Conservation (phyloP, 2,888 invertebrate species). For the Acronicta psi region DNA sequence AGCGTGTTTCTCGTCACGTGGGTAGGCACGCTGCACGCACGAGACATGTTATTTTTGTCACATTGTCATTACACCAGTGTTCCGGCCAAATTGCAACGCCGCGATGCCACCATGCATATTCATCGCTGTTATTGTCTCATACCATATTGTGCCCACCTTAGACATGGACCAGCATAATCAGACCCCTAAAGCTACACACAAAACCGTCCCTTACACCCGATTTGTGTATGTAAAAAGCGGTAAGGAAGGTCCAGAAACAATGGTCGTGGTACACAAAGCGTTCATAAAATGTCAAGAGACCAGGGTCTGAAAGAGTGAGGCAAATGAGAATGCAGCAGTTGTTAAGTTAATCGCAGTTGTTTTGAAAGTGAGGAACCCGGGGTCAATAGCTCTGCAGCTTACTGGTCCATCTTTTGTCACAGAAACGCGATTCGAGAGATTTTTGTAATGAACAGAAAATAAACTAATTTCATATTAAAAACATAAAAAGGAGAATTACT, state of each 20-base stretch:
- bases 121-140: slow-evolving; percentile 82
- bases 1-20: slow-evolving; percentile 25
- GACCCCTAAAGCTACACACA: slow-evolving; percentile 53
- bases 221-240: slow-evolving; percentile 5
- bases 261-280: slow-evolving; percentile 71
- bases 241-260: slow-evolving; percentile 50
- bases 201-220: slow-evolving; percentile 2
- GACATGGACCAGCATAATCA: slow-evolving; percentile 58
- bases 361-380: slow-evolving; percentile 22
- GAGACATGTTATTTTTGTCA: slow-evolving; percentile 82
- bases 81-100: slow-evolving; percentile 83
- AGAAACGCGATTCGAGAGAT: too few species aligned
- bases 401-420: not conserved
- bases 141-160: slow-evolving; percentile 76
- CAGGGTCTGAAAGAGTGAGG: slow-evolving; percentile 69
- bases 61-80: slow-evolving; percentile 85
- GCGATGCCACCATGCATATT: slow-evolving; percentile 86
- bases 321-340: slow-evolving; percentile 62
- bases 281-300: slow-evolving; percentile 79
- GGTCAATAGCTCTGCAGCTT: slow-evolving; percentile 23
- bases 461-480: too few species aligned
- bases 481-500: too few species aligned
- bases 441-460: too few species aligned
- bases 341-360: slow-evolving; percentile 60
- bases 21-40: slow-evolving; percentile 23